These are phyloP conservation scores for Steinernema carpocapsae DNA, from an alignment of 2,888 invertebrate species.

Conservation along the genomic window DNA sequence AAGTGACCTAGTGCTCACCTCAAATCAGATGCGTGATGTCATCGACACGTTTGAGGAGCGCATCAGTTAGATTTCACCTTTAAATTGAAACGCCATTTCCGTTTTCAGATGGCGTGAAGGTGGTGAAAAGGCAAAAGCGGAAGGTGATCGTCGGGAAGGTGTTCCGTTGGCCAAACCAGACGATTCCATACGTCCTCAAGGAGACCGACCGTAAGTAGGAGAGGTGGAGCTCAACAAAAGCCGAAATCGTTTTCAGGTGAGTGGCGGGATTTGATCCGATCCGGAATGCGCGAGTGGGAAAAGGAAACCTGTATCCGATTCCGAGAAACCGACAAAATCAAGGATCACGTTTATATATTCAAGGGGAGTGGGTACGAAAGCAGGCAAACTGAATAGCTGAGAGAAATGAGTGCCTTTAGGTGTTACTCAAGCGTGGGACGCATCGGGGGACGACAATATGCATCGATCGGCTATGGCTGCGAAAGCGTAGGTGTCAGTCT, in stretches of 20 bases:
- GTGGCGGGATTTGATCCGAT: constrained; percentile 48
- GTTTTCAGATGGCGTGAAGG: constrained; percentile 7
- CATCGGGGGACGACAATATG: constrained; percentile 55
- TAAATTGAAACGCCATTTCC: background rate
- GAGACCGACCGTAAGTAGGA: constrained; percentile 42
- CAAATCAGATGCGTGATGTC: constrained; percentile 38
- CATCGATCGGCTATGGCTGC: constrained; percentile 59
- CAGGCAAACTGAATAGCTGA: background rate
- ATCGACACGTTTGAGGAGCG: constrained; percentile 37
- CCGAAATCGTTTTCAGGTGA: constrained; percentile 42
- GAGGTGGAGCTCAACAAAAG: background rate
- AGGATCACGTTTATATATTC: constrained; percentile 39
- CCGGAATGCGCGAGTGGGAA: constrained; percentile 55
- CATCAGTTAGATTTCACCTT: constrained; percentile 29
- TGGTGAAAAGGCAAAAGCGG: constrained; percentile 37
- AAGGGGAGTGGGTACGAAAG: constrained; percentile 38
- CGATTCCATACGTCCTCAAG: constrained; percentile 48
- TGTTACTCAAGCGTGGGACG: constrained; percentile 60
- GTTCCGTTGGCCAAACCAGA: constrained; percentile 51
- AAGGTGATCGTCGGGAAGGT: constrained; percentile 50
- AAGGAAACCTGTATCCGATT: constrained; percentile 56
- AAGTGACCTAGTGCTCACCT: constrained; percentile 38
- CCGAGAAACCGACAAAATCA: constrained; percentile 37
- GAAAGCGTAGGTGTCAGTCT: constrained; percentile 43
- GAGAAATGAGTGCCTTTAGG: constrained; percentile 38